Percentiles rank a stretch among this genome's conserved stretches.
Evolutionary conservation across 2,113 vertebrate genomes (phyloP).

Genomic region (Passerina amoena): DNA sequence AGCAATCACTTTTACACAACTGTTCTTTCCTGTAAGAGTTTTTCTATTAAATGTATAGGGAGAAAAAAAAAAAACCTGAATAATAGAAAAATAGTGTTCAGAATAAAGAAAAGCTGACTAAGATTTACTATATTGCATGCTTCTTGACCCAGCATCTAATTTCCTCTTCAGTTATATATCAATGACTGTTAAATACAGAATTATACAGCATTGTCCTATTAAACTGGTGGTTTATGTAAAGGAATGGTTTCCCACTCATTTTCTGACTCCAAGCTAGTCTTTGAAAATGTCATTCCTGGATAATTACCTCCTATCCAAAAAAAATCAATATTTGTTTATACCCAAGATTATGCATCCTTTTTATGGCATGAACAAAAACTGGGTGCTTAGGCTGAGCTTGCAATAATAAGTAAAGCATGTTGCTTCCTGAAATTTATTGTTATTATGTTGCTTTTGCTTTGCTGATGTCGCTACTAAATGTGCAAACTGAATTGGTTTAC

Average conservation of each 20-base stretch:
- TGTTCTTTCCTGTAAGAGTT: neutral
- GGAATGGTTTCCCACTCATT: neutral
- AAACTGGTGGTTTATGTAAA: neutral
- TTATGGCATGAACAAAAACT: neutral
- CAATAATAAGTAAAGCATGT: neutral
- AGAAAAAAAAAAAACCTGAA: accelerated
- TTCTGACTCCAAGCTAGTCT: neutral
- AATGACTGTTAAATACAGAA: neutral
- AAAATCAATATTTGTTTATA: neutral
- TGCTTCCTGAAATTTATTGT: neutral
- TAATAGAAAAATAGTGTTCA: neutral
- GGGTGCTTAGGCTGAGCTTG: neutral
- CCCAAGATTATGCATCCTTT: neutral
- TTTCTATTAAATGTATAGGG: neutral
- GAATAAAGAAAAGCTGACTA: neutral
- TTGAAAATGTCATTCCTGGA: neutral
- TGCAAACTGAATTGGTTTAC: neutral
- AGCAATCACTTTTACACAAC: neutral
- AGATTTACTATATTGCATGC: neutral
- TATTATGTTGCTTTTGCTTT: neutral
- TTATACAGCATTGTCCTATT: neutral
- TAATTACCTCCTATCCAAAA: neutral
- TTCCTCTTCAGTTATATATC: neutral
- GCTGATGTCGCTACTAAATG: neutral
- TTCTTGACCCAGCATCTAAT: neutral